Conservation (phyloP, 2,797 vertebrate species). For the Emydoidea blandingii region DNA sequence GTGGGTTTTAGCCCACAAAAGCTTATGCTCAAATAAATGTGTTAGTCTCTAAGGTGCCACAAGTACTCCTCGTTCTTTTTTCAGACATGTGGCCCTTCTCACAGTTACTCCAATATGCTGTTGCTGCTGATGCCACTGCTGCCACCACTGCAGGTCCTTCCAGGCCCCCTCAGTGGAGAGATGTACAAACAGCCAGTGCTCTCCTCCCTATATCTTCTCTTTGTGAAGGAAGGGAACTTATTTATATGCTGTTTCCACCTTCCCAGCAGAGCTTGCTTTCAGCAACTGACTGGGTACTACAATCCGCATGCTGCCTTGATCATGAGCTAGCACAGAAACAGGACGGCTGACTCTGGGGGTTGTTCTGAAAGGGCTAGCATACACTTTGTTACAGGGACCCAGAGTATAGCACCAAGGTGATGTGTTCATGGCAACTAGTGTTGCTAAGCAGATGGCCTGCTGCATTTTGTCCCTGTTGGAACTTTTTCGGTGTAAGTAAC, state of each 20-base stretch:
- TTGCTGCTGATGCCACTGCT: neutral
- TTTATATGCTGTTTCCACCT: neutral
- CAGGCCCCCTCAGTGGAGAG: neutral
- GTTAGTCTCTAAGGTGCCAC: too few relatives aligned
- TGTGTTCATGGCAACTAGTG: neutral
- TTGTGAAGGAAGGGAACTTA: neutral
- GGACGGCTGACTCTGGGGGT: neutral
- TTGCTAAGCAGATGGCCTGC: neutral
- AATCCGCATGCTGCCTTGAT: neutral
- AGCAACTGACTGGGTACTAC: neutral
- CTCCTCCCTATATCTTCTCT: neutral
- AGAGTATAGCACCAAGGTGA: rapidly evolving
- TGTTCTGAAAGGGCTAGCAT: neutral
- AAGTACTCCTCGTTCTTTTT: neutral
- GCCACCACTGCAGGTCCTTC: neutral
- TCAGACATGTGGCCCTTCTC: neutral
- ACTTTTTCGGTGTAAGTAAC: neutral
- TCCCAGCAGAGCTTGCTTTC: neutral
- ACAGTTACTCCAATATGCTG: neutral
- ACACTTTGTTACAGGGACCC: neutral
- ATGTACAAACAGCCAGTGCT: neutral
- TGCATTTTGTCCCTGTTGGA: neutral
- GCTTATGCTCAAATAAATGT: too few relatives aligned
- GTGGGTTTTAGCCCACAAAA: too few relatives aligned
- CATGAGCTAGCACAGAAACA: neutral